Conservation (phyloP, 2,888 invertebrate genomes). For the Drosophila tanythrix region DNA sequence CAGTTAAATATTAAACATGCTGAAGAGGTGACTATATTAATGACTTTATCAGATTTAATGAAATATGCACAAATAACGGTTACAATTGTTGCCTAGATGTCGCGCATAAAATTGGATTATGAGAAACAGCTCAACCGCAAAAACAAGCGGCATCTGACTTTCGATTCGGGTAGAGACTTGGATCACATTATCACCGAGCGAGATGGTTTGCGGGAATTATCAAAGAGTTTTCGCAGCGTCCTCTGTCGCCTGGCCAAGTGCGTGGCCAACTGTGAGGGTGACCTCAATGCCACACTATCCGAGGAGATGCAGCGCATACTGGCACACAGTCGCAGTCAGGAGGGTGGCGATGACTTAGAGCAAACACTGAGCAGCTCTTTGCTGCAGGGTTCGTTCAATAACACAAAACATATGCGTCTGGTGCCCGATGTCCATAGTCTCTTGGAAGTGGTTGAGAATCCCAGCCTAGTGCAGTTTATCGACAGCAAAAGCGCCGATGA, state of each 20-base stretch:
- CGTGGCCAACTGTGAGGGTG: conserved; percentile 91
- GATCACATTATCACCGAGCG: conserved; percentile 85
- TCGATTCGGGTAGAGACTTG: conserved; percentile 83
- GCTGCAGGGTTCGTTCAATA: conserved; percentile 66
- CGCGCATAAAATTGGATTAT: conserved; percentile 84
- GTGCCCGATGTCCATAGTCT: conserved; percentile 89
- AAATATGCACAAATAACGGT: not conserved
- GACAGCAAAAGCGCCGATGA: conserved; percentile 86
- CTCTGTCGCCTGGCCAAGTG: conserved; percentile 90
- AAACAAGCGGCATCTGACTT: conserved; percentile 83
- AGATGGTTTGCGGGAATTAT: conserved; percentile 89
- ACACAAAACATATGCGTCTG: conserved; percentile 87
- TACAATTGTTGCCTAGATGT: conserved; percentile 76
- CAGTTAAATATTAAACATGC: conserved; percentile 87
- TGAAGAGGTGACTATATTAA: conserved; percentile 86
- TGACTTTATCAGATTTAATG: not conserved
- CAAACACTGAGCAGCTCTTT: conserved; percentile 70
- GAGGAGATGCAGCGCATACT: conserved; percentile 85
- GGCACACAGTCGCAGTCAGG: conserved; percentile 72
- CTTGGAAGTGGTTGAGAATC: conserved; percentile 88
- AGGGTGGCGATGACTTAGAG: conserved; percentile 67
- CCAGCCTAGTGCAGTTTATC: conserved; percentile 86
- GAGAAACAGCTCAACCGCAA: conserved; percentile 85
- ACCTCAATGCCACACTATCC: conserved; percentile 90
- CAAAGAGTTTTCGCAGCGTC: conserved; percentile 88